Base-by-base conservation (phyloP, 2,797 vertebrate genomes). In the Megalops cyprinoides region DNA sequence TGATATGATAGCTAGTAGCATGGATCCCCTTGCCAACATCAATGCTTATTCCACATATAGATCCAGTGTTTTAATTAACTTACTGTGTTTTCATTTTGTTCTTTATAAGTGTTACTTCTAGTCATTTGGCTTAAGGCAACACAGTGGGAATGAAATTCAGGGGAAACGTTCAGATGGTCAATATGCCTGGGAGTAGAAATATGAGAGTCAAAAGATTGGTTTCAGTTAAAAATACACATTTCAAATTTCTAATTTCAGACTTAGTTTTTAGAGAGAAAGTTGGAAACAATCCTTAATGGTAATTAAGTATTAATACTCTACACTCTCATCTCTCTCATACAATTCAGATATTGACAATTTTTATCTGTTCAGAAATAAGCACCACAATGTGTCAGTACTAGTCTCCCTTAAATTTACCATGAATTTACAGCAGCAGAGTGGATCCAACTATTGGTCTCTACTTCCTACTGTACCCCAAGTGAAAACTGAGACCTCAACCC, bases 51-150 rank as follows among this genome's bases (percentile, higher is more conserved):
- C 4, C 58, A 65, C 60, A 81, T 77, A n/a, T 80, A 75, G 84
- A 84, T 79, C 85, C 80, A 85, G 20, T 86, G 90, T 86, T 83
- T 87, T 81, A 76, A 86, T 87, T 80, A 80, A 71, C 84, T 83
- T 87, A 86, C 84, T 79, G 81, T 39, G 81, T 39, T 89, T 86
- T 90, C 81, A 86, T 87, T 87, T 85, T 90, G 89, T 90, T 90
- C 92, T 65, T 65, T 60, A 86, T 91, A 87, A 89, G 84, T 88
- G 42, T 44, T 6, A 42, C 37, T 71, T 71, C 42, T 42, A 42
- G 23, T 23, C 4, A 69, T 55, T 73, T 44, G 28, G 51, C 73
- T n/a, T 71, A 39, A 74, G 79, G 44, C 34, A 44, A n/a, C 67
- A 74, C 77, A 55, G 55, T 62, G 77, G 49, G 74, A 77, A 73